Percentiles rank a stretch among this genome's conserved stretches.
Evolutionary conservation across 2,797 vertebrate species (phyloP).

Genomic region (Leptodactylus fallax): DNA sequence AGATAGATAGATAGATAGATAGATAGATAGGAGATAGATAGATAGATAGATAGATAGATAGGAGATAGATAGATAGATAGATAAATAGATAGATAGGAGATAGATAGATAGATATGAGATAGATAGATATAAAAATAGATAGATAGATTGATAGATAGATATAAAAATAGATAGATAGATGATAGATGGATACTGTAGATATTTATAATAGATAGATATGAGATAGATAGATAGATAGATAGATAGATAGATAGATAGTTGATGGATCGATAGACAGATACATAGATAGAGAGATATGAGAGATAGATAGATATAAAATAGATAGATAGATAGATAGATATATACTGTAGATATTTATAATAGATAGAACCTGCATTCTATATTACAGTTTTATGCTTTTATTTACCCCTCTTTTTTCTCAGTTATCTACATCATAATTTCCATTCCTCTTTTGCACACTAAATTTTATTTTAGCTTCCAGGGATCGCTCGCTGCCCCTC

Average conservation of each 20-base stretch:
- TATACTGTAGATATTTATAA: no score
- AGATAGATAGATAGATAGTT: background rate
- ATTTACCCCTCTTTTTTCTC: no score
- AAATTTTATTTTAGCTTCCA: no score
- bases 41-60: background rate
- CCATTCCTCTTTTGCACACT: no score
- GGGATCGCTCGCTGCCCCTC: no score
- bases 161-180: background rate
- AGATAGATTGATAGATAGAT: background rate
- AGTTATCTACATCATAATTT: no score
- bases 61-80: background rate
- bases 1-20: no score
- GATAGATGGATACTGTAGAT: background rate
- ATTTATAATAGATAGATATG: background rate
- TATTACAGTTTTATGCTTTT: no score
- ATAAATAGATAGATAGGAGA: background rate
- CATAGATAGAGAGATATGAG: background rate
- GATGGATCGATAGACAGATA: background rate
- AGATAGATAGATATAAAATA: no score
- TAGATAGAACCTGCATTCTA: no score
- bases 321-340: no score
- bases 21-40: no score
- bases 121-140: background rate
- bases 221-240: constrained; percentile 3
- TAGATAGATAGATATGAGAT: background rate